Conservation (phyloP, 1,140 invertebrate species). For the Chymomyza costata region DNA sequence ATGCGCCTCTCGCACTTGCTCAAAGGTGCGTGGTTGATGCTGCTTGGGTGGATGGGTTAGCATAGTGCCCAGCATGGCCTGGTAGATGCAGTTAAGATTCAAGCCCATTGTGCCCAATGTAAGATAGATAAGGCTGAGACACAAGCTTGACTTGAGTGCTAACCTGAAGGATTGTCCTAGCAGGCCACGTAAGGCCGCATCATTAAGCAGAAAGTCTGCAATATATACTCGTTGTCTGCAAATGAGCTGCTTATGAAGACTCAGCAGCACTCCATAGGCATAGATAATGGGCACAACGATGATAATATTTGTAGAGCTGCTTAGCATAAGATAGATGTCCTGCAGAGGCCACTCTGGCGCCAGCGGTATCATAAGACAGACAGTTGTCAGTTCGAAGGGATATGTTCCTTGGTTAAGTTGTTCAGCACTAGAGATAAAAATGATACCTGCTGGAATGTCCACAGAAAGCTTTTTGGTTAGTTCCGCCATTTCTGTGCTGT, state of each 20-base stretch:
- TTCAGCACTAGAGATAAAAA: background rate
- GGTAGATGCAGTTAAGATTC: conserved; percentile 45
- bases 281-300: conserved; percentile 28
- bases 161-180: conserved; percentile 44
- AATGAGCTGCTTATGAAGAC: conserved; percentile 6
- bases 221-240: background rate
- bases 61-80: conserved; percentile 43
- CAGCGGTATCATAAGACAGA: conserved; percentile 52
- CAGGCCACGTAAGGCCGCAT: conserved; percentile 41
- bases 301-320: conserved; percentile 21
- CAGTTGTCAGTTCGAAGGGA: conserved; percentile 49
- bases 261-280: conserved; percentile 27
- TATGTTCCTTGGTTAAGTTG: conserved; percentile 33
- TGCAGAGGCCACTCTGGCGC: conserved; percentile 30
- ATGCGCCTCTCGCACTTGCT: conserved; percentile 15
- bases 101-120: conserved; percentile 40
- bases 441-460: conserved; percentile 34
- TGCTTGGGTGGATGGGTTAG: conserved; percentile 46
- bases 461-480: conserved; percentile 3
- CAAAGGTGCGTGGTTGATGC: conserved; percentile 43
- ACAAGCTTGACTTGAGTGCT: background rate
- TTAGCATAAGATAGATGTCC: conserved; percentile 36
- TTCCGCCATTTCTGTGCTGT: conserved; percentile 2
- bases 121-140: conserved; percentile 28
- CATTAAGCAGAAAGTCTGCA: conserved; percentile 44